Evolutionary conservation across 2,888 invertebrate species (phyloP).

Genomic region (Aphelenchoides bicaudatus): DNA sequence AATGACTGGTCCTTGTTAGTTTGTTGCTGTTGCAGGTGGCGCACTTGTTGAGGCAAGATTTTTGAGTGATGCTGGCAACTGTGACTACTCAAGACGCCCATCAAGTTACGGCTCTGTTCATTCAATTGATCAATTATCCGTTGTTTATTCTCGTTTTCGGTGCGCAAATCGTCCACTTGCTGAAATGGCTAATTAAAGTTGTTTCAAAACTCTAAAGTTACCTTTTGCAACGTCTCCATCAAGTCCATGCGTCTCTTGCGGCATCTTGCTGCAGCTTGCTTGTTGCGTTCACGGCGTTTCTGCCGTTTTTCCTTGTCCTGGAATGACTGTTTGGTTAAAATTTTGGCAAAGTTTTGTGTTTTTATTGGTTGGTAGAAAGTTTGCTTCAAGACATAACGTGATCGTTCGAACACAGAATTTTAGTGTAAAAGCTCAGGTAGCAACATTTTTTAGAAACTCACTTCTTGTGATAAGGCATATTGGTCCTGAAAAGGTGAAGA

Average conservation of each 20-base stretch:
- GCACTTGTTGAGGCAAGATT: constrained; percentile 9
- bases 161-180: not conserved
- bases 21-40: not conserved
- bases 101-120: not conserved
- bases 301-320: constrained; percentile 84
- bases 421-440: too few relatives aligned
- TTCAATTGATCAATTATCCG: not conserved
- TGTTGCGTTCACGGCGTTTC: constrained; percentile 85
- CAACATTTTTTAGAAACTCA: too few relatives aligned
- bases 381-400: too few relatives aligned
- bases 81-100: not conserved
- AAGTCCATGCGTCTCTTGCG: constrained; percentile 91
- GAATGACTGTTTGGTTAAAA: not conserved
- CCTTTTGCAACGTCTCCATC: constrained; percentile 80
- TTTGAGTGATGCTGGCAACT: too few relatives aligned
- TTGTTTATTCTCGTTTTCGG: not conserved
- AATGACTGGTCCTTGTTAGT: not conserved
- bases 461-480: too few relatives aligned
- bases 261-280: constrained; percentile 93
- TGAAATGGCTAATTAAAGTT: not conserved
- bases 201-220: constrained; percentile 59
- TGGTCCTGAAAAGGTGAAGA: too few relatives aligned
- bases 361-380: too few relatives aligned
- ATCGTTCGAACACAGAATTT: too few relatives aligned
- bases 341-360: not conserved